Evolutionary conservation across 2,888 invertebrate species (phyloP), one percentile per base, ranked within the genome.

Genomic region (Suillia variegata): DNA sequence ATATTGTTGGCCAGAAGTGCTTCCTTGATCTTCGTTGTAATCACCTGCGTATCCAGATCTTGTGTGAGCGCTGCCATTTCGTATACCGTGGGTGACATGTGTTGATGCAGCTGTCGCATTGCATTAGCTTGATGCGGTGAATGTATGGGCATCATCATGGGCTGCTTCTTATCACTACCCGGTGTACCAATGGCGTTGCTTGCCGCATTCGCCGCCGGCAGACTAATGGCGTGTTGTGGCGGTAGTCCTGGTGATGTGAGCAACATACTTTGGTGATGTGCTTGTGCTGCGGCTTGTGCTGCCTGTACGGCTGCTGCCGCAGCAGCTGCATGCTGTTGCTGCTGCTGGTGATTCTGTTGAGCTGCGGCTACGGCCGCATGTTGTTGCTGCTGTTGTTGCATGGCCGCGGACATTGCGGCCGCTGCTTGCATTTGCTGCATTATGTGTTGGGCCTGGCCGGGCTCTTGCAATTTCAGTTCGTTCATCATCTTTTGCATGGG

Each of bases 1-100:
- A 98, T 96, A 78, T 98, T 98, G 81, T 98, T 97, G 38, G 97
- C 96, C 55, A 98, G 85, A 10, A 98, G 85, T 0, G 97, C 96
- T 81, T 98, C 98, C 80, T 98, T 98, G 79, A 98, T 97, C 82
- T 95, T 94, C 8, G 96, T 96, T 2, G 98, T 98, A 72, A 98
- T 95, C 18, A 92, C 90, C 79, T 97, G 95, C 1, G 98, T 98
- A 82, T 98, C 98, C 65, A 98, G 86, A 80, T 97, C 97, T 74
- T 95, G 95, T 10, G 97, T 97, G 47, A 97, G 86, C 3, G 97
- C 97, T 1, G 97, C 96, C 92, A 97, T 95, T 83, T 98, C 97
- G 81, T 97, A 96, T 15, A 97, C 96, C 71, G 95, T 96, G n/a
- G 95, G 94, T 38, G 94, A 93, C 83, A 93, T 91, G 75, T 93